A percentile compares a stretch with the other conserved stretches of the same genome.
phyloP scores from a whole-genome alignment of 1,140 invertebrate species.

The Meloidogyne exigua region DNA sequence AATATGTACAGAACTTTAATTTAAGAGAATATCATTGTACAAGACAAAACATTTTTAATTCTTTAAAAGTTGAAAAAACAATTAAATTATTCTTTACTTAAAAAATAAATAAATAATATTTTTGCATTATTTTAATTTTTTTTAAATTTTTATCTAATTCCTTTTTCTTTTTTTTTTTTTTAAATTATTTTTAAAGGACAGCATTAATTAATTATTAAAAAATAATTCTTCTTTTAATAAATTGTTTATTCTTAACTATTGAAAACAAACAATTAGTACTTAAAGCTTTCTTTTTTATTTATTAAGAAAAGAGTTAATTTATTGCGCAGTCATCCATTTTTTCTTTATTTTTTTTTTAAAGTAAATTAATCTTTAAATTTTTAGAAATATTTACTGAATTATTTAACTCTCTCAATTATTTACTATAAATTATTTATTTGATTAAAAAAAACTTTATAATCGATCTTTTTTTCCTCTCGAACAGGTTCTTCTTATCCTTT shows the following conservation, averaged over 20 bases:
- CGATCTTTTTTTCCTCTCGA: background rate
- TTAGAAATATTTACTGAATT: background rate
- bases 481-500: conserved; percentile 8
- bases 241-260: background rate
- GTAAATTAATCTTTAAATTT: background rate
- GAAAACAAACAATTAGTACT: background rate
- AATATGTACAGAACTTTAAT: too few relatives aligned
- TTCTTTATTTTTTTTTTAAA: too few relatives aligned
- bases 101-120: too few relatives aligned
- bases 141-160: background rate
- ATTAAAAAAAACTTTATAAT: background rate
- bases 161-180: background rate
- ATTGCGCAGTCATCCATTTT: background rate
- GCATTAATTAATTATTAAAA: conserved; percentile 2
- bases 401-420: background rate
- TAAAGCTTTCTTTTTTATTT: background rate
- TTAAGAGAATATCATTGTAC: too few relatives aligned
- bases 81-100: too few relatives aligned
- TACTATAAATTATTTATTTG: background rate
- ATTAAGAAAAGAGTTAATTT: background rate
- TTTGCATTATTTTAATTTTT: background rate
- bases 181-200: background rate
- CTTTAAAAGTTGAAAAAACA: too few relatives aligned
- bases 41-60: background rate
- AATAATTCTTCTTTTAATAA: background rate